Evolutionary conservation across 30 jellyfish, hydroid and myxozoan species (phyloP).

Genomic region (Cassiopea andromeda): DNA sequence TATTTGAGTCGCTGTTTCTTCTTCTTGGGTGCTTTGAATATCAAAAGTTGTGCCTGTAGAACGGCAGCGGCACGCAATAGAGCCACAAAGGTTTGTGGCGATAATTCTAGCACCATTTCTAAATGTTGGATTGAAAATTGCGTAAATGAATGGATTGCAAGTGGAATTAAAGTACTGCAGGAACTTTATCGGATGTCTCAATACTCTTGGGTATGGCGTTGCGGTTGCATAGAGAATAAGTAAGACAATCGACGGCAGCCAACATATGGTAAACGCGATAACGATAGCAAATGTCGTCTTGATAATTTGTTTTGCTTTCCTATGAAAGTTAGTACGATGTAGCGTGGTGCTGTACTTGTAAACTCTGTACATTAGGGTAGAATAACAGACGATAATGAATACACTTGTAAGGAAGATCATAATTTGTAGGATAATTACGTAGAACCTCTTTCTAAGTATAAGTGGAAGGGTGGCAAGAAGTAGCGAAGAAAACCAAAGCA

Average conservation of each 20-base stretch:
- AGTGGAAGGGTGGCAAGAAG: background rate
- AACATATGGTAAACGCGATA: background rate
- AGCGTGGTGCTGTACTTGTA: background rate
- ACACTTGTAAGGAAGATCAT: background rate
- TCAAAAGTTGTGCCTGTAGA: background rate
- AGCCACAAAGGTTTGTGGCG: background rate
- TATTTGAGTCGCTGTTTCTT: background rate
- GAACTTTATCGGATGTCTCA: background rate
- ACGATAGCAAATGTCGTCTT: background rate
- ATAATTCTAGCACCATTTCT: background rate
- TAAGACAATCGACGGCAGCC: background rate
- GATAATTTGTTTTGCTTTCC: background rate
- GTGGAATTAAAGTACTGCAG: background rate
- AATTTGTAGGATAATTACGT: background rate
- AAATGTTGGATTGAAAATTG: background rate
- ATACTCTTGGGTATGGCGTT: background rate
- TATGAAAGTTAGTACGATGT: background rate
- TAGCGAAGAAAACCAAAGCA: background rate
- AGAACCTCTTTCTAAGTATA: background rate
- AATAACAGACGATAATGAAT: background rate
- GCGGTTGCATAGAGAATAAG: background rate
- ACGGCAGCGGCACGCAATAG: background rate
- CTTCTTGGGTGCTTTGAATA: background rate
- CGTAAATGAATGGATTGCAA: slow-evolving; percentile 9
- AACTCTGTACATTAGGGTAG: background rate